Evolutionary conservation across 2,797 vertebrate species (phyloP), one percentile per base, ranked within the genome.

Genomic region (Nasua narica): DNA sequence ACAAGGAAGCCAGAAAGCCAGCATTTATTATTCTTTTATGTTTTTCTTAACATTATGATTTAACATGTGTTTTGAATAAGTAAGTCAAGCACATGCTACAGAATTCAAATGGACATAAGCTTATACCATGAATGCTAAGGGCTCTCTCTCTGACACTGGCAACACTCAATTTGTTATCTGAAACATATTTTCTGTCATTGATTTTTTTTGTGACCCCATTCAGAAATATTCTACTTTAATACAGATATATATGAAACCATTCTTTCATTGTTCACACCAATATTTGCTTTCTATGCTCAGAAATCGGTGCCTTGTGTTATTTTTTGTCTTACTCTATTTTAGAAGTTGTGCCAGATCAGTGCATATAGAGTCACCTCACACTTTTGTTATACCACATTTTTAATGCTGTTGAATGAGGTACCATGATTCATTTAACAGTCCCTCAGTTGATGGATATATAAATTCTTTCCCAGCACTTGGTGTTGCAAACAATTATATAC

Each of bases 61-160:
- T 94, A 81, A 93, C 40, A 86, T 76, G 69, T 81, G 43, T 91
- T 96, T 93, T 85, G 43, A 96, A 79, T 88, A 52, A 88, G 65
- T 46, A 84, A 90, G 27, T 56, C 15, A 95, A 48, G 2, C 9
- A 29, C 19, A 56, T 65, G n/a, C 82, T 8, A 32, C 2, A 43
- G 46, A 93, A 92, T 92, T 85, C 58, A 88, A 82, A 94, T 85
- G 21, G 35, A 56, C 21, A 23, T 35, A 78, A 69, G 16, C 1
- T 84, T 56, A 67, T 16, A 77, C 11, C 10, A 19, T 84, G 32
- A 94, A 84, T 77, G 91, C 9, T 58, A 65, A 94, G 8, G 9
- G 0, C 0, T 1, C 25, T 21, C n/a, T 52, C 5, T 78, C 23
- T 56, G 15, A 74, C 25, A 56, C 12, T 81, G 2, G 15, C 12